Evolutionary conservation across 2,888 invertebrate species (phyloP), one percentile per base, ranked within the genome.

Genomic region (Drosophila subquinaria): DNA sequence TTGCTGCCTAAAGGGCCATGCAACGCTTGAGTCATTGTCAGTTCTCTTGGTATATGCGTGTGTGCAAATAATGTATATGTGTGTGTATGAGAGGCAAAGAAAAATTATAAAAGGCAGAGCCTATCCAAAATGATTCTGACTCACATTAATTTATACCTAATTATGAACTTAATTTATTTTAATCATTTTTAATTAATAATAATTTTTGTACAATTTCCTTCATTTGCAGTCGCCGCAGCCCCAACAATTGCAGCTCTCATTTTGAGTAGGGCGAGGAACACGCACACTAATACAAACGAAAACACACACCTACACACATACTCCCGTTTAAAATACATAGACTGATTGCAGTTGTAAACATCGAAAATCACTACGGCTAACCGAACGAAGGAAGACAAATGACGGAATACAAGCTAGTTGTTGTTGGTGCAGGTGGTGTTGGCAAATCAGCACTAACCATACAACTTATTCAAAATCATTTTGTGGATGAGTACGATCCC

Each of bases 401-500:
- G 98, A 98, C 98, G 94, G 98, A 98, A 94, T 98, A 98, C 94
- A 98, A 98, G 94, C 94, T 98, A 92, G 98, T 98, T 90, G 98
- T 98, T 90, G 98, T 98, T 91, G 98, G 98, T 92, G 98, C 98
- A 94, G 98, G 98, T 93, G 98, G 98, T 95, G 98, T 98, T 92
- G 98, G 98, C 89, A 98, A 98, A 94, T 98, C 98, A 92, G 98
- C 98, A 91, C 95, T 98, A 92, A 98, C 98, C 90, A 98, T 98
- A 94, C 98, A 99, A 93, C 95, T 99, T 88, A 98, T 98, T 92
- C 98, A 98, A 93, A 98, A 98, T 94, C 98, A 98, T 94, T 97
- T 97, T 94, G 97, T 97, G 82, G 99, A 99, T 93, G 99, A 99
- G 93, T 99, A 99, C 94, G 99, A 99, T 94, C 99, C 99, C 61